Percentiles rank a stretch among this genome's conserved stretches.
phyloP scores from a whole-genome alignment of 2,888 invertebrate species.

The Camptogramma bilineatum region DNA sequence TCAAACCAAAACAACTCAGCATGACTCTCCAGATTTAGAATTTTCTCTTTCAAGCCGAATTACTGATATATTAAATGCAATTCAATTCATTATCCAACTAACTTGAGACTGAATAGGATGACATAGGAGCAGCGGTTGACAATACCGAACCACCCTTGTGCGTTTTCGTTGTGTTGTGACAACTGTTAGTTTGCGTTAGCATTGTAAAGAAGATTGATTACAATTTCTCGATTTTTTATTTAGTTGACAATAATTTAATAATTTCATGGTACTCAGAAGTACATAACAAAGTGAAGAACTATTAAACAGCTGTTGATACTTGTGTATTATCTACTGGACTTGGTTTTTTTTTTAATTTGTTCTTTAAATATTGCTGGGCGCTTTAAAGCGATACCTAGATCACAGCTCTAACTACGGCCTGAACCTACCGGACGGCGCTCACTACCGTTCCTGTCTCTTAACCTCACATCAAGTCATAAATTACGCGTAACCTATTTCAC shows the following conservation, averaged over 20 bases:
- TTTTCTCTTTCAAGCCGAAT: slow-evolving; percentile 23
- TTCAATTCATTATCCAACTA: slow-evolving; percentile 28
- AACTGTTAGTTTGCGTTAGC: slow-evolving; percentile 49
- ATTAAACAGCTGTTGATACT: no score
- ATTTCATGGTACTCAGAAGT: no score
- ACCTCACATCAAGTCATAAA: slow-evolving; percentile 26
- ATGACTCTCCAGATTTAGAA: slow-evolving; percentile 37
- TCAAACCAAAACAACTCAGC: slow-evolving; percentile 36
- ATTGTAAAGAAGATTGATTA: slow-evolving; percentile 61
- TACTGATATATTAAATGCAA: slow-evolving; percentile 34
- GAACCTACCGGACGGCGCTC: slow-evolving; percentile 15
- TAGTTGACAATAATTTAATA: slow-evolving; percentile 10
- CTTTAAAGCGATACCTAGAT: background rate
- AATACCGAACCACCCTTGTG: slow-evolving; percentile 42
- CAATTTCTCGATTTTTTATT: slow-evolving; percentile 44
- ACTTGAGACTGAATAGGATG: slow-evolving; percentile 33
- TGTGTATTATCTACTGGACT: no score
- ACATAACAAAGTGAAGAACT: no score
- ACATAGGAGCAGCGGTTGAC: slow-evolving; percentile 32
- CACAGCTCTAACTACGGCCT: background rate
- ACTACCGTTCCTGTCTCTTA: slow-evolving; percentile 17
- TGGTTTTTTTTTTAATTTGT: no score
- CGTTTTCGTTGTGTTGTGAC: slow-evolving; percentile 56
- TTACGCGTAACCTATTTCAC: slow-evolving; percentile 32
- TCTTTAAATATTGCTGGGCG: no score